Base-by-base conservation (phyloP, 2,113 vertebrate genomes). In the Pelvicachromis taeniatus region DNA sequence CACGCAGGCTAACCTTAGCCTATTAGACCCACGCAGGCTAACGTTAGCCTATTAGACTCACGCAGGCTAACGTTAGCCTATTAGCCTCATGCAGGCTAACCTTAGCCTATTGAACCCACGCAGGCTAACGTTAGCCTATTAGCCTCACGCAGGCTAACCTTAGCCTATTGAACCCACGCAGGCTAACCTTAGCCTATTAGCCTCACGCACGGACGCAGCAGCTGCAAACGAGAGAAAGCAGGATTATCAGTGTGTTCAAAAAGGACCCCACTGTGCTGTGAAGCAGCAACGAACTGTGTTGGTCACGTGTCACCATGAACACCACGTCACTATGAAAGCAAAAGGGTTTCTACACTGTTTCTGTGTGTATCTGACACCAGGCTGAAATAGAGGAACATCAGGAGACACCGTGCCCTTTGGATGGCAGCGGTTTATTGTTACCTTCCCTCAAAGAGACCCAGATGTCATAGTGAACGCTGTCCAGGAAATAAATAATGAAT, bases 401-500 rank as follows among this genome's bases (percentile, higher is more conserved):
- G 31, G 19, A 42, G 54, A 59, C 78, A 6, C 11, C 21, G 17
- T 42, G 40, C 6, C 85, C 52, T 88, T 80, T 83, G 16, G 68
- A 56, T 84, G 38, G n/a, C 31, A 59, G 61, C 13, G 2, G n/a
- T 82, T 81, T 54, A 38, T 35, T 59, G 14, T 31, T 12, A 14
- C 35, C 16, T 5, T 17, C 3, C 42, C 29, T 84, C 59, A 84
- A 85, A 91, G 55, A 77, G 6, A 82, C 17, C 16, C 40, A 85
- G 78, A 82, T 87, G 84, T 92, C 81, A 87, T 14, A 17, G 23
- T 23, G 61, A 73, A 84, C 42, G 12, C 31, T 5, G 26, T 48
- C 6, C 1, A 8, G n/a, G 50, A 4, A 77, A 80, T 55, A 16
- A 77, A 80, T 38, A 77, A 83, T 61, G 45, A 21, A 55, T 52